Evolutionary conservation across 2,797 vertebrate genomes (phyloP), one percentile per base, ranked within the genome.

Genomic region (Poeciliopsis paucimaculata): DNA sequence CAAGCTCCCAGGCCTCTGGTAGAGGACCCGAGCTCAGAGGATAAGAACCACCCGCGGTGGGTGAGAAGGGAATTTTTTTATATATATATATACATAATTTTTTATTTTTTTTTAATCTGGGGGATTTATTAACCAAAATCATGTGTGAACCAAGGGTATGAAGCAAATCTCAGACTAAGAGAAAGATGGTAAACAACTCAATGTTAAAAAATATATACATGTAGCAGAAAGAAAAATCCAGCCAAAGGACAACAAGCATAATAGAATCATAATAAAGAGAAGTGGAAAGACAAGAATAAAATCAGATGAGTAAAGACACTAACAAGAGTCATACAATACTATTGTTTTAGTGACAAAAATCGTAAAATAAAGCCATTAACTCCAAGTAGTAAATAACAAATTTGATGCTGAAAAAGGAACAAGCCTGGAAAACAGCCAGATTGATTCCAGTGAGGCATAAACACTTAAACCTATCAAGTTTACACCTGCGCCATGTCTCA

Each of bases 391-490:
- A 76, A 18, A 53, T 76, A 82, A 43, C 11, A 75, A 39, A 60
- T 73, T 68, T 76, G 43, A 57, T 45, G 73, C 76, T 20, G 15
- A 72, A 77, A 85, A 80, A 3, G 5, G 43, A 82, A 36, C 13
- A 2, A 76, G 75, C 49, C 34, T 55, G 43, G 82, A 78, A 79
- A 82, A 77, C 82, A 85, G 41, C 77, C n/a, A 31, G 53, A 88
- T 45, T 87, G 85, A 89, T 86, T 70, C 28, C 75, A 80, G 73
- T 62, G 47, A 77, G 70, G 75, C 64, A 89, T 78, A 89, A 91
- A 91, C 87, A 89, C 84, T 90, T 86, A 81, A 85, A 72, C 79
- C 80, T 53, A 83, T 93, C 71, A 89, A 78, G 75, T 73, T 53
- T 70, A 28, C 68, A 78, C 70, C 72, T 86, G 60, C 66, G 31